Evolutionary conservation across 2,888 invertebrate species (phyloP), one percentile per base, ranked within the genome.

Genomic region (Synergus japonicus): DNA sequence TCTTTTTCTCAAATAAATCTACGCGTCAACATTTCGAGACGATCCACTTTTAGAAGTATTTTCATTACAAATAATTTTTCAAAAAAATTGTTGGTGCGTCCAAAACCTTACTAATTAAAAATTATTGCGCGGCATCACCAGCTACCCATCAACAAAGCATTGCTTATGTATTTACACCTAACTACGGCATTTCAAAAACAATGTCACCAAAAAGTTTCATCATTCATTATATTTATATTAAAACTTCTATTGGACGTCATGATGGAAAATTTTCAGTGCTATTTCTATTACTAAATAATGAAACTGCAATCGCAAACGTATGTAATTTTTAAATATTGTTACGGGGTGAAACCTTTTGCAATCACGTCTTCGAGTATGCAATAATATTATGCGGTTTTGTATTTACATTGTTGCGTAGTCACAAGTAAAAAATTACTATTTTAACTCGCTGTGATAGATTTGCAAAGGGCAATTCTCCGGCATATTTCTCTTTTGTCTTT

Each of bases 391-490:
- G 67, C 67, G 22, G 8, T 37, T 54, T 73, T 37, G 37, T 73
- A 73, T 73, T 41, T 73, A 73, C 73, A 73, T n/a, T 37, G 18
- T 41, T 18, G 37, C 37, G n/a, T 73, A 54, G n/a, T 54, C n/a
- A 22, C 37, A 7, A 2, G 18, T 73, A 8, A 37, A 73, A 73
- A 73, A 29, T 73, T 18, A 9, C 54, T n/a, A 37, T 54, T 49
- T 73, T 10, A 41, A 73, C 41, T n/a, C 54, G 9, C n/a, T 22
- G 46, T 54, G 54, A 22, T 46, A 69, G 69, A 69, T 49, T 69
- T 69, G 46, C 18, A 67, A 67, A 69, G 10, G 73, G 73, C 73
- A 73, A 73, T 73, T 73, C 54, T 37, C 73, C 37, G 73, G 73
- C 73, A 54, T 73, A 54, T 54, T 37, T 73, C 29, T 69, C 15